Conservation (phyloP, 2,797 vertebrate genomes). For the Pantherophis vulpinus region DNA sequence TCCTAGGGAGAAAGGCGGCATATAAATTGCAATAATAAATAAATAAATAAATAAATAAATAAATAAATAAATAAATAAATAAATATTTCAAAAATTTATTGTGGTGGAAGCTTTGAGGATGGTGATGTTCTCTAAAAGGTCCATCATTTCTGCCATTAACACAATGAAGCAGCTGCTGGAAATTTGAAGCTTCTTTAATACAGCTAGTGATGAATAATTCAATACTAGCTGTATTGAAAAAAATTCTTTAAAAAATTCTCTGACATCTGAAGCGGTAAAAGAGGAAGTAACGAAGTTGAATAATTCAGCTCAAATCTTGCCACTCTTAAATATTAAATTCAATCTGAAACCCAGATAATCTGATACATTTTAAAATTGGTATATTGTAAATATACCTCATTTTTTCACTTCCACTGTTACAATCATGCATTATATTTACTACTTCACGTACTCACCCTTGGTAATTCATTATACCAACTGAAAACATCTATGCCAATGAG, state of each 20-base stretch:
- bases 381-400: not conserved
- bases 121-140: not conserved
- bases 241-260: not conserved
- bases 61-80: not conserved
- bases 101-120: not conserved
- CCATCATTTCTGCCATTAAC: not conserved
- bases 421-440: not conserved
- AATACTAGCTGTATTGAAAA: not conserved
- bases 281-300: not conserved
- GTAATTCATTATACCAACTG: slow-evolving; percentile 94
- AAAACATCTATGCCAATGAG: slow-evolving; percentile 95
- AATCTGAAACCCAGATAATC: not conserved
- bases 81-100: not conserved
- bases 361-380: not conserved
- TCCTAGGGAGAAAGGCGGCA: too few species aligned
- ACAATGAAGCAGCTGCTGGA: not conserved
- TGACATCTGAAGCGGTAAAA: not conserved
- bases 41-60: too few species aligned
- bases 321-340: not conserved
- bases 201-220: not conserved
- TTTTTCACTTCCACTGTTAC: not conserved
- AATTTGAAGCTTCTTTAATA: not conserved
- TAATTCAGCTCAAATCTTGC: not conserved
- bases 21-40: too few species aligned
- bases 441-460: slow-evolving; percentile 78